phyloP scores from a whole-genome alignment of 2,113 vertebrate genomes.

The Burhinus oedicnemus region DNA sequence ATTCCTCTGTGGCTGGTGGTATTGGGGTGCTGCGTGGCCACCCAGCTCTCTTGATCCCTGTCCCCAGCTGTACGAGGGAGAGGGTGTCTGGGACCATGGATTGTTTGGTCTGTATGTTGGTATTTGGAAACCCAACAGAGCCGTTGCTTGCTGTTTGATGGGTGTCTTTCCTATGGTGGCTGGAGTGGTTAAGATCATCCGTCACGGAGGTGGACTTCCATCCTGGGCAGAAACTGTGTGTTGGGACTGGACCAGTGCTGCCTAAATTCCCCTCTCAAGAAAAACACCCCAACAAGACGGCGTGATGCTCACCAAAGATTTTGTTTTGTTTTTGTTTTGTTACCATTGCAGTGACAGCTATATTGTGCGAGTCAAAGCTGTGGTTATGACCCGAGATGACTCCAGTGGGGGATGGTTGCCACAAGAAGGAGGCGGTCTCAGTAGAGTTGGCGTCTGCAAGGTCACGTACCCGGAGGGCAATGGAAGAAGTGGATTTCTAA shows the following conservation, averaged over 20 bases:
- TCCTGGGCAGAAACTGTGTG: accelerated
- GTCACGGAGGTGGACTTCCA: accelerated
- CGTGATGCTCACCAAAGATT: conserved; percentile 52
- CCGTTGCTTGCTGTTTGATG: neutral
- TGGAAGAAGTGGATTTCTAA: conserved; percentile 93
- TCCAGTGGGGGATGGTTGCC: conserved; percentile 98
- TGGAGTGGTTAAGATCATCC: neutral
- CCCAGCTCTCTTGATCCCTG: accelerated
- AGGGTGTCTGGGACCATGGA: neutral
- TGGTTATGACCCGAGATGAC: conserved; percentile 99
- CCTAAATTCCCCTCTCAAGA: neutral
- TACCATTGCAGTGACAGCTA: conserved; percentile 94
- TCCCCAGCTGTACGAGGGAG: neutral
- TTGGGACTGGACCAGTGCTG: accelerated
- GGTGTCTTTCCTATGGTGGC: neutral
- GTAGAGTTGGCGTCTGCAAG: conserved; percentile 96
- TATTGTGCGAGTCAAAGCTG: conserved; percentile 99
- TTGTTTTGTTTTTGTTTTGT: conserved; percentile 61
- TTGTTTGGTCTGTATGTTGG: neutral
- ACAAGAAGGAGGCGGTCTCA: conserved; percentile 96
- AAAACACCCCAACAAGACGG: neutral
- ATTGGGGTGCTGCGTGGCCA: neutral
- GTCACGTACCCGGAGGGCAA: conserved; percentile 87
- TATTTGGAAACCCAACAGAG: neutral
- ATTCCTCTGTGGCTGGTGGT: neutral